phyloP scores from a whole-genome alignment of 2,888 invertebrate genomes.

The Strigamia maritima region DNA sequence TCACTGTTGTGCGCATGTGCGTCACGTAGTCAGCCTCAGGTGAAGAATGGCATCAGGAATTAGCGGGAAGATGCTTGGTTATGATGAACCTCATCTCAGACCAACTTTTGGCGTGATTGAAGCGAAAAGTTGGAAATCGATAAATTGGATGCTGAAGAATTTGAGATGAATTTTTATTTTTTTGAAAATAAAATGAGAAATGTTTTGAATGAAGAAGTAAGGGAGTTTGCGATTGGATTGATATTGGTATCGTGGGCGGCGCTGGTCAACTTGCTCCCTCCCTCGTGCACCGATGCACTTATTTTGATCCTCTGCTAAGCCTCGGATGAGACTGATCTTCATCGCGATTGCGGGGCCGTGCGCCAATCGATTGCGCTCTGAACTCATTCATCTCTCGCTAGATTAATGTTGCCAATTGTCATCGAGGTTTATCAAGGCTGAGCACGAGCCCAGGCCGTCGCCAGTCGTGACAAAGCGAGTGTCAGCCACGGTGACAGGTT shows the following conservation, averaged over 20 bases:
- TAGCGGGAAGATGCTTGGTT: background rate
- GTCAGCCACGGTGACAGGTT: constrained; percentile 38
- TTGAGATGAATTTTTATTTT: background rate
- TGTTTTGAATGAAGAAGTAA: background rate
- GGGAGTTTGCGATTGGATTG: constrained; percentile 35
- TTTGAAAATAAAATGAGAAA: background rate
- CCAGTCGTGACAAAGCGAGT: constrained; percentile 39
- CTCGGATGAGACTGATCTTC: constrained; percentile 39
- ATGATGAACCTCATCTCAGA: constrained; percentile 23
- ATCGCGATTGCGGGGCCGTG: constrained; percentile 18
- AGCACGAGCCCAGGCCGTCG: constrained; percentile 36
- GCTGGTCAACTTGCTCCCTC: constrained; percentile 37
- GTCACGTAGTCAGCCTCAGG: constrained; percentile 36
- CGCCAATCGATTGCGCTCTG: constrained; percentile 36
- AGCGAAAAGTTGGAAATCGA: background rate
- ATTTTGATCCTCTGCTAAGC: constrained; percentile 38
- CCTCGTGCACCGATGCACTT: constrained; percentile 25
- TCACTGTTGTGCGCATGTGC: constrained; percentile 34
- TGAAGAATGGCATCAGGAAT: constrained; percentile 23
- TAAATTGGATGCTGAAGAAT: background rate
- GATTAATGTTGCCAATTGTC: constrained; percentile 41
- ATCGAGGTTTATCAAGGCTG: constrained; percentile 40
- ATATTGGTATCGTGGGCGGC: constrained; percentile 37
- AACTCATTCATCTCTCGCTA: constrained; percentile 38
- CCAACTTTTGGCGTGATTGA: constrained; percentile 4